Evolutionary conservation across 2,113 vertebrate species (phyloP).

Genomic region (Marmota flaviventris): DNA sequence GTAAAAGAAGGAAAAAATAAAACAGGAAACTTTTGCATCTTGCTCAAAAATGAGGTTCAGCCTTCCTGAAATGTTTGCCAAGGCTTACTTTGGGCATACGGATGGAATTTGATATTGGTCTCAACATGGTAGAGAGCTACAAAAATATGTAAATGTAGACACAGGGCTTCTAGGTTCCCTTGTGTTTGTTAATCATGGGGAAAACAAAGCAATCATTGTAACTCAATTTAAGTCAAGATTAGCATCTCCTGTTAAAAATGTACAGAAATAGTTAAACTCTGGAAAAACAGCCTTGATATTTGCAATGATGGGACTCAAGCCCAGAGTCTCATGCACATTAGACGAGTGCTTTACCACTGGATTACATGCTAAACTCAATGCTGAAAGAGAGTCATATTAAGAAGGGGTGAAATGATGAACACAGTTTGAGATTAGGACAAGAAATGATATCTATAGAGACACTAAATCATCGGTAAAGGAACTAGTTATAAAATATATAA

Average conservation of each 20-base stretch:
- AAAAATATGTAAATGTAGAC: neutral
- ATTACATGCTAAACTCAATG: neutral
- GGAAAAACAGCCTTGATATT: neutral
- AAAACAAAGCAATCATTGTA: neutral
- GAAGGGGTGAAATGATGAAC: neutral
- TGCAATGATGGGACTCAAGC: neutral
- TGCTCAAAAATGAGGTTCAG: neutral
- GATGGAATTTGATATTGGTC: neutral
- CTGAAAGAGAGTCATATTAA: neutral
- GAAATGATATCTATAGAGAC: neutral
- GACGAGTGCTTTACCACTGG: neutral
- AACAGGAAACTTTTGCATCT: neutral
- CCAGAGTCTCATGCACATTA: no score
- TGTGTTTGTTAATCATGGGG: neutral
- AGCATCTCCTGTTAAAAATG: neutral
- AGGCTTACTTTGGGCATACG: neutral
- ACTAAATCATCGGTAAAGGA: neutral
- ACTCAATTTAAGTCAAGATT: neutral
- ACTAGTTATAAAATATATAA: neutral
- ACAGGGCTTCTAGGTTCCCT: neutral
- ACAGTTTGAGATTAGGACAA: neutral
- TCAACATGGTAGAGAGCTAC: neutral
- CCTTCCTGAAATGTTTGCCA: neutral
- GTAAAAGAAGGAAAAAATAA: neutral
- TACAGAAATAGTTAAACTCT: neutral